phyloP scores from a whole-genome alignment of 2,888 invertebrate genomes.

The Parnassius mnemosyne region DNA sequence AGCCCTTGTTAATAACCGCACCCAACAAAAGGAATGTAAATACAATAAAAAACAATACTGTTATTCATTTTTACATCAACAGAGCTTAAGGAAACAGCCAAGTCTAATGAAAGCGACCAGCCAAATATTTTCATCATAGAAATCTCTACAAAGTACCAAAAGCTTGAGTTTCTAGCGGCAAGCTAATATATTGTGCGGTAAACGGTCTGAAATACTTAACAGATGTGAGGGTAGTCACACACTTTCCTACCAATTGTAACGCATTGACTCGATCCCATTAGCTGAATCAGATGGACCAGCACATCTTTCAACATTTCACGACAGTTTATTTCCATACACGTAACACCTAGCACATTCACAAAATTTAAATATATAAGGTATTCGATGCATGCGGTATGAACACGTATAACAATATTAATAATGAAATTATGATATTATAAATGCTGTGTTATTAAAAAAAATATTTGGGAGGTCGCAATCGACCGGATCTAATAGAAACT shows the following conservation, averaged over 20 bases:
- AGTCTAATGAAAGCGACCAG: slow-evolving; percentile 71
- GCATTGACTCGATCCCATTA: no score
- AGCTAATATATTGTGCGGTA: not conserved
- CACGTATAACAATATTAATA: slow-evolving; percentile 33
- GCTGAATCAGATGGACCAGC: no score
- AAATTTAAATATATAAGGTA: no score
- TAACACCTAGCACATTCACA: no score
- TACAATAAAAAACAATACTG: slow-evolving; percentile 14
- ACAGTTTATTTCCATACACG: no score
- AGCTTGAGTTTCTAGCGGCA: not conserved
- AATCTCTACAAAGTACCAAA: not conserved
- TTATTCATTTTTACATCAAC: slow-evolving; percentile 48
- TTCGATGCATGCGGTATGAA: slow-evolving; percentile 56
- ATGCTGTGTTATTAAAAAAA: slow-evolving; percentile 30
- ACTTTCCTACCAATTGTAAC: not conserved
- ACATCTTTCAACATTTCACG: no score
- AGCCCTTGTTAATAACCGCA: slow-evolving; percentile 44
- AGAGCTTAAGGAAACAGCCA: slow-evolving; percentile 66
- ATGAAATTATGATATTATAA: no score
- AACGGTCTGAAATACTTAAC: not conserved
- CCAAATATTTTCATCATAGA: not conserved
- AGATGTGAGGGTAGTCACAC: not conserved
- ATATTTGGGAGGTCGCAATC: slow-evolving; percentile 65
- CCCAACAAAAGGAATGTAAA: slow-evolving; percentile 34
- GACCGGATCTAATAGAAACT: slow-evolving; percentile 36